Percentiles rank a stretch among this genome's conserved stretches.
These are phyloP conservation scores for Macrotrachela quadricornifera DNA, from an alignment of 1,140 invertebrate genomes.

Conservation along the genomic window DNA sequence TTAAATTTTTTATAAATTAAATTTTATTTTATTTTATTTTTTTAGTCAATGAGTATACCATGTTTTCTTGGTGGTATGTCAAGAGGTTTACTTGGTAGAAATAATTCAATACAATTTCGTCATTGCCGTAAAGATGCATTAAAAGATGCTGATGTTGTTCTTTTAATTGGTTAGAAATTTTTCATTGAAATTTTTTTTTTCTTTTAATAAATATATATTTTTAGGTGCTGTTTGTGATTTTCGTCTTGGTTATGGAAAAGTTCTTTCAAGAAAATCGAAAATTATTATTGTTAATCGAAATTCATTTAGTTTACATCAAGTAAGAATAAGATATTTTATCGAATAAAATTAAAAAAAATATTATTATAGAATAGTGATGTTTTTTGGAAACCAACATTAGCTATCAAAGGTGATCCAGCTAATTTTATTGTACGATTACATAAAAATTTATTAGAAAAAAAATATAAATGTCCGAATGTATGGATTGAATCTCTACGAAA, in stretches of 20 bases:
- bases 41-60: conserved; percentile 38
- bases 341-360: too few species aligned
- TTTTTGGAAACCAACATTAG: conserved; percentile 42
- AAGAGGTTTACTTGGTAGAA: conserved; percentile 37
- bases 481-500: conserved; percentile 35
- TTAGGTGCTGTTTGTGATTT: conserved; percentile 41
- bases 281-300: conserved; percentile 42
- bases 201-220: too few species aligned
- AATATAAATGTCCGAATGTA: conserved; percentile 21
- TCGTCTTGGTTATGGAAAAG: conserved; percentile 39
- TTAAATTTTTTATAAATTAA: conserved; percentile 5
- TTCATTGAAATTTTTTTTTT: too few species aligned
- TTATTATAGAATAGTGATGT: conserved; percentile 38
- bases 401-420: conserved; percentile 39
- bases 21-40: neutral
- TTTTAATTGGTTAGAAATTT: conserved; percentile 31
- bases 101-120: conserved; percentile 28
- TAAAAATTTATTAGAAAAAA: neutral
- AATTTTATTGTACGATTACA: conserved; percentile 33
- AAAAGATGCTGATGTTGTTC: conserved; percentile 42
- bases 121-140: conserved; percentile 40
- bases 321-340: conserved; percentile 10
- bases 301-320: conserved; percentile 37
- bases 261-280: conserved; percentile 36
- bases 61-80: conserved; percentile 44